A percentile compares a stretch with the other conserved stretches of the same genome.
phyloP scores from a whole-genome alignment of 2,797 vertebrate species.

The Passerculus sandwichensis region DNA sequence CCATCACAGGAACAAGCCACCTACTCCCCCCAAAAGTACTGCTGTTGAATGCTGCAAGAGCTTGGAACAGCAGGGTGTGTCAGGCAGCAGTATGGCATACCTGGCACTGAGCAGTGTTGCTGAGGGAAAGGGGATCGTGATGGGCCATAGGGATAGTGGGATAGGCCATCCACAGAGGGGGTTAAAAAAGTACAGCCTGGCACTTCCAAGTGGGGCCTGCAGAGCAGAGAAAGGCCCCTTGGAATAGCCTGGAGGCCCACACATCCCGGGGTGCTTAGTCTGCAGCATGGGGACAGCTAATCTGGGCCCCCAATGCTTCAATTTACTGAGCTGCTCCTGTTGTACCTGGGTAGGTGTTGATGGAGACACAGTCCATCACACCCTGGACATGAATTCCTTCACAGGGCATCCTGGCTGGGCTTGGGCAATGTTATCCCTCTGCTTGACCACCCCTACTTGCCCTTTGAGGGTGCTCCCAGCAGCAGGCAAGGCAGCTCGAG shows the following conservation, averaged over 20 bases:
- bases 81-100: background rate
- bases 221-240: background rate
- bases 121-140: background rate
- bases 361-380: background rate
- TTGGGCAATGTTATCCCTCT: rapidly evolving
- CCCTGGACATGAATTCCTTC: background rate
- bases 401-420: rapidly evolving
- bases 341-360: background rate
- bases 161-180: background rate
- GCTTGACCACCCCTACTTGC: rapidly evolving
- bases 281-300: background rate
- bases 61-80: background rate
- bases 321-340: background rate
- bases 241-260: background rate
- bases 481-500: background rate
- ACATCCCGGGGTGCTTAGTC: background rate
- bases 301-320: background rate
- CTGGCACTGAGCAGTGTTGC: background rate
- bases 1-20: background rate
- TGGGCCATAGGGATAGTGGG: background rate
- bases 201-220: background rate
- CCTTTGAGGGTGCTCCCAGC: background rate
- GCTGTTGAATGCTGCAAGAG: background rate
- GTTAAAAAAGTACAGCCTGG: background rate
- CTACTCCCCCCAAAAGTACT: rapidly evolving